Conservation (phyloP, 2,888 invertebrate genomes). For the Drosophila gaucha region DNA sequence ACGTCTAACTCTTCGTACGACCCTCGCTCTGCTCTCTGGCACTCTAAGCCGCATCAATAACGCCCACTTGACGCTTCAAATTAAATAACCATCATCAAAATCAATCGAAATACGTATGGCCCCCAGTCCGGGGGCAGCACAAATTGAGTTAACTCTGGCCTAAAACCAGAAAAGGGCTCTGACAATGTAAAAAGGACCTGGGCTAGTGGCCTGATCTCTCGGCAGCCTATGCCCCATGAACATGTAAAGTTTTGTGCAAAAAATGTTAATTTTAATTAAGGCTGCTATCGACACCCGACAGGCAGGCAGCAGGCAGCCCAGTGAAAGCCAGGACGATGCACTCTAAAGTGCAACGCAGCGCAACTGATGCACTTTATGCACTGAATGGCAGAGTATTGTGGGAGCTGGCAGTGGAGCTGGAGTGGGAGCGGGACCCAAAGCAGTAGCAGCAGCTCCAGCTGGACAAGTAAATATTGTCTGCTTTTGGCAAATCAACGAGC, state of each 20-base stretch:
- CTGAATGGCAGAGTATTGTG: conserved; percentile 17
- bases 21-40: conserved; percentile 18
- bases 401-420: neutral
- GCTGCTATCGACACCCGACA: conserved; percentile 76
- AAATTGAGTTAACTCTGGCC: conserved; percentile 78
- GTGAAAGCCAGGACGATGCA: conserved; percentile 43
- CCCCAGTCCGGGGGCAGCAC: neutral
- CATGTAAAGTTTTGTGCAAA: conserved; percentile 68
- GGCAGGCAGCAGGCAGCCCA: conserved; percentile 24
- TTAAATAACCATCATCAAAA: conserved; percentile 79
- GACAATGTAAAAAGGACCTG: conserved; percentile 58
- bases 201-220: conserved; percentile 32
- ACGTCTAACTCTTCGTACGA: conserved; percentile 15
- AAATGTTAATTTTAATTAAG: conserved; percentile 81
- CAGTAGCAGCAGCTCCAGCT: neutral
- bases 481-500: conserved; percentile 69
- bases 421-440: neutral
- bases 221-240: conserved; percentile 19
- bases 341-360: conserved; percentile 78
- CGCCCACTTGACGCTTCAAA: conserved; percentile 74
- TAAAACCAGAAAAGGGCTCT: conserved; percentile 63
- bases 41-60: conserved; percentile 71
- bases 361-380: conserved; percentile 77
- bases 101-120: conserved; percentile 59
- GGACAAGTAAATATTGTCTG: conserved; percentile 48